Conservation (phyloP, 92 coral and sea anemone genomes). For the Hydrozoanthus gracilis region DNA sequence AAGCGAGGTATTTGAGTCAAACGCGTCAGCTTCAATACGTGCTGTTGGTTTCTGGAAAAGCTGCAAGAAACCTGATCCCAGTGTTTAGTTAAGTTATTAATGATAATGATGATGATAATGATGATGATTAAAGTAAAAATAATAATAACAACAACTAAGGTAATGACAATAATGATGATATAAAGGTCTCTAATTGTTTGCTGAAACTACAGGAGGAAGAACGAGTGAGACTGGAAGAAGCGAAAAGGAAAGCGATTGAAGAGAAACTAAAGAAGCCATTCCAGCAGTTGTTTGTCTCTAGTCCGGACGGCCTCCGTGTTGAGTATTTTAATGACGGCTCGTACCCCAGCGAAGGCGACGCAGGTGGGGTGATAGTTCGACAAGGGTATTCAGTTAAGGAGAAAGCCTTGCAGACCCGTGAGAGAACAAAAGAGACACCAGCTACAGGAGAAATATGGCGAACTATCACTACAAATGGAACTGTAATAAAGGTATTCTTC, state of each 20-base stretch:
- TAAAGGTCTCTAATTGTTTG: not conserved
- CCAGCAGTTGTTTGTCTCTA: slow-evolving; percentile 85
- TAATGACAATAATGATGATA: too few species aligned
- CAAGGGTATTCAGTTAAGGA: slow-evolving; percentile 89
- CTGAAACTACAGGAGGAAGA: slow-evolving; percentile 47
- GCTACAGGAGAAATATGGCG: slow-evolving; percentile 87
- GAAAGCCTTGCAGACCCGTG: slow-evolving; percentile 72
- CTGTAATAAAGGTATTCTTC: slow-evolving; percentile 83
- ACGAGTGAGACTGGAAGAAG: slow-evolving; percentile 72
- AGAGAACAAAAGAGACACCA: slow-evolving; percentile 65
- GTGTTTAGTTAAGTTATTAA: too few species aligned
- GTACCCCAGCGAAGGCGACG: slow-evolving; percentile 67
- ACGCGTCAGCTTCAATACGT: too few species aligned
- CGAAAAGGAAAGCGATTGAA: slow-evolving; percentile 65
- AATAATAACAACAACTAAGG: too few species aligned
- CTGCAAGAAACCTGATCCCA: too few species aligned
- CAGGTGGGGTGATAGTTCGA: slow-evolving; percentile 91
- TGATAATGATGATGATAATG: too few species aligned
- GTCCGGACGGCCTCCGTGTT: slow-evolving; percentile 94
- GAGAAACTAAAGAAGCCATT: slow-evolving; percentile 78
- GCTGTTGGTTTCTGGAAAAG: too few species aligned
- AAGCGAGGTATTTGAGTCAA: too few species aligned
- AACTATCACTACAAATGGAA: slow-evolving; percentile 88
- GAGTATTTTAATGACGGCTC: slow-evolving; percentile 81
- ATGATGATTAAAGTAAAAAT: too few species aligned